Evolutionary conservation across 2,113 vertebrate species (phyloP), one percentile per base, ranked within the genome.

Genomic region (Orthonyx spaldingii): DNA sequence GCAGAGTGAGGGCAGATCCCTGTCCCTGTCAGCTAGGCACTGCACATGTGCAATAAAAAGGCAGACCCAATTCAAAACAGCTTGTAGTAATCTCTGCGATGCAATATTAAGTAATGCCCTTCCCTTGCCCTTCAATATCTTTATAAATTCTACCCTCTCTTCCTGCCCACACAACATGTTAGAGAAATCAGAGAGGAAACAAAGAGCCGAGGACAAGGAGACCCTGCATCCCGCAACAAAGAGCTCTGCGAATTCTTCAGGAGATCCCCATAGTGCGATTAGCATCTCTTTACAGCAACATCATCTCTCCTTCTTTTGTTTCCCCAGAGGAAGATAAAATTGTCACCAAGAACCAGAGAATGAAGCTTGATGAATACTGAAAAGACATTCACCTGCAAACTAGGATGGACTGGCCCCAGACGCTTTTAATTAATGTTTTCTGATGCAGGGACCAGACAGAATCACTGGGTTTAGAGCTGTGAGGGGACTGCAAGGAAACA

Each of bases 241-340:
- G 64, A 61, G 74, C 91, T 35, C 66, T 75, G 11, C 1, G 4
- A 89, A 90, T 95, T 93, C 95, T 95, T 83, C 87, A 72, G 90
- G 91, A 96, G 87, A 91, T 91, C 90, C 91, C 88, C 46, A 61
- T 52, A 85, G 89, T 5, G 1, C 0, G 55, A 96, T 96, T 97
- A 96, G 71, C 89, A 94, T 96, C 95, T 96, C 94, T 96, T 96
- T 94, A 95, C 85, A 94, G 87, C 93, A 93, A 49, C 49, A 92
- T 85, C 82, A 88, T 94, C 75, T 90, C 83, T 87, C 59, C 81
- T 89, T 42, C 85, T 80, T 96, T 96, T 84, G 37, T 91, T 72
- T 94, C 92, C 85, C 96, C 74, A 60, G 74, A 93, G 94, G 68
- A 94, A 91, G 92, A 94, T 75, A 75, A 84, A 96, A 88, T 96